Evolutionary conservation across 2,888 invertebrate genomes (phyloP).

Genomic region (Ectemnius continuus): DNA sequence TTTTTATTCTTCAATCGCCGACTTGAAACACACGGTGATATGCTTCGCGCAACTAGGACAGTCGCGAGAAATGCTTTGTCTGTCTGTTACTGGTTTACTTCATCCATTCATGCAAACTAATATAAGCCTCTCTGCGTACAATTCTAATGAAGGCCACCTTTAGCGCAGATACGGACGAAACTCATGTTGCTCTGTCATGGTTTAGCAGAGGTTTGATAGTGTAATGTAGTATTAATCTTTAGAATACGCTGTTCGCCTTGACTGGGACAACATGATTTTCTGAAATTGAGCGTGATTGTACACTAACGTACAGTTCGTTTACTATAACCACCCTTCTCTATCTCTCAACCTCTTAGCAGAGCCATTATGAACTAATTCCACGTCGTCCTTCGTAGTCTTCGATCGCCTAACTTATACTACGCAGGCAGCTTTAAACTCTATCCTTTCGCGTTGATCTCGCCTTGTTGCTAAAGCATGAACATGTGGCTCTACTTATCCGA

Average conservation of each 20-base stretch:
- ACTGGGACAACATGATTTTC: too few relatives aligned
- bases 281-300: too few relatives aligned
- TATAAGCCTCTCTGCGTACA: slow-evolving; percentile 6
- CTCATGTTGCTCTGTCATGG: slow-evolving; percentile 28
- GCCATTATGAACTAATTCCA: slow-evolving; percentile 43
- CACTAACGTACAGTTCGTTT: slow-evolving; percentile 23
- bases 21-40: slow-evolving; percentile 29
- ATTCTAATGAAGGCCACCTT: not conserved
- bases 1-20: slow-evolving; percentile 24
- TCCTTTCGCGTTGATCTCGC: not conserved
- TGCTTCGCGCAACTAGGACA: slow-evolving; percentile 63
- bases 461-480: not conserved
- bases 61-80: slow-evolving; percentile 58
- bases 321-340: slow-evolving; percentile 19
- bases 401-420: slow-evolving; percentile 40
- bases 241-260: too few relatives aligned
- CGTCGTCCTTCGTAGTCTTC: slow-evolving; percentile 34
- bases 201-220: not conserved
- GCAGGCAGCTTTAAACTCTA: not conserved
- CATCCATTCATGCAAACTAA: slow-evolving; percentile 21
- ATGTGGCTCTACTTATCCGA: slow-evolving; percentile 13
- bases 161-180: slow-evolving; percentile 12
- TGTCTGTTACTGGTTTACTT: slow-evolving; percentile 30
- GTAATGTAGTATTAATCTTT: too few relatives aligned
- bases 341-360: slow-evolving; percentile 31